These are phyloP conservation scores for Pseudoatta argentina DNA, from an alignment of 1,140 invertebrate species.

Conservation along the genomic window DNA sequence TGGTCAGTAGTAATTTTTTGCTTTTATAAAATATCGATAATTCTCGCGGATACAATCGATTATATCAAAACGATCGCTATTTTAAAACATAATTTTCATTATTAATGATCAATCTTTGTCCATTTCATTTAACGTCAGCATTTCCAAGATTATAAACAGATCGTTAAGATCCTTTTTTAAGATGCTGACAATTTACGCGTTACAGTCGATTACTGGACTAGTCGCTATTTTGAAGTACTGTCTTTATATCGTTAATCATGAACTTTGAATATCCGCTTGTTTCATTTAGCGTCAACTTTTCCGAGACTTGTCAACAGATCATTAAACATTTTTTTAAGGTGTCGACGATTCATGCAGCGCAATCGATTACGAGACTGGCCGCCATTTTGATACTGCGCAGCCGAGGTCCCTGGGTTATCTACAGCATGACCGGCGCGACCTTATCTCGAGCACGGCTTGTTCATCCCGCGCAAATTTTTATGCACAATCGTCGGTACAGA, in stretches of 20 bases:
- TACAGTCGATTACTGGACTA: conserved; percentile 14
- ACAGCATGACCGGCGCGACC: conserved; percentile 23
- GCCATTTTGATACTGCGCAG: conserved; percentile 65
- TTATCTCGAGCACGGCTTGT: conserved; percentile 62
- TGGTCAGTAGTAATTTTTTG: background rate
- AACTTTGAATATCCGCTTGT: background rate
- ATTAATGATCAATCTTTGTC: background rate
- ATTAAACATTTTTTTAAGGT: conserved; percentile 5
- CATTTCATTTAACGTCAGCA: background rate
- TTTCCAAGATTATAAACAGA: background rate
- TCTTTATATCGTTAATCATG: background rate
- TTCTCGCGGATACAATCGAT: background rate
- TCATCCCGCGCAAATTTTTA: conserved; percentile 70
- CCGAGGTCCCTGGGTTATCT: conserved; percentile 67
- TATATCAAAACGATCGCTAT: background rate
- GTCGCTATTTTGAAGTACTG: conserved; percentile 6
- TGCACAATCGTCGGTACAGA: conserved; percentile 5
- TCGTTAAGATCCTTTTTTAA: background rate
- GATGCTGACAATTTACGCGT: background rate
- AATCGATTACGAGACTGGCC: conserved; percentile 35
- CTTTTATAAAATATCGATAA: background rate
- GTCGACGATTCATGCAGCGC: background rate
- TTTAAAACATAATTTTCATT: background rate
- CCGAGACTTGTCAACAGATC: background rate
- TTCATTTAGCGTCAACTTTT: background rate